phyloP scores from a whole-genome alignment of 30 jellyfish, hydroid and myxozoan genomes.

The Rhopilema esculentum region DNA sequence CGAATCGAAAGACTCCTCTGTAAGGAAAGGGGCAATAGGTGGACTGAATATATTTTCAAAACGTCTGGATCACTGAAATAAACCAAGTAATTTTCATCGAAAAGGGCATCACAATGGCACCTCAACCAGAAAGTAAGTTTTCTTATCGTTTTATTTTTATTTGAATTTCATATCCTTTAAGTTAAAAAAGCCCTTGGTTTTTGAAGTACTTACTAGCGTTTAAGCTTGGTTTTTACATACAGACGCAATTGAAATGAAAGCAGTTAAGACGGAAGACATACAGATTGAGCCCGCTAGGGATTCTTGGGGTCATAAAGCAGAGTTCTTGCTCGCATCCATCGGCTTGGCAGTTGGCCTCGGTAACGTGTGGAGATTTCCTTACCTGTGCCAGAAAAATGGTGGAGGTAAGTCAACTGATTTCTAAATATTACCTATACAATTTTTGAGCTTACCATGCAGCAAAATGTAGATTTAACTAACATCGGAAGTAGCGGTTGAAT shows the following conservation, averaged over 20 bases:
- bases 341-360: constrained; percentile 96
- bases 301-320: constrained; percentile 91
- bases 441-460: background rate
- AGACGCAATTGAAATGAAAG: constrained; percentile 22
- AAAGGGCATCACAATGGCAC: background rate
- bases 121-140: background rate
- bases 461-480: too few relatives aligned
- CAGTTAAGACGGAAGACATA: constrained; percentile 57
- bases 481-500: too few relatives aligned
- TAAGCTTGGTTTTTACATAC: background rate
- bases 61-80: too few relatives aligned
- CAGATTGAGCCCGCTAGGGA: constrained; percentile 53
- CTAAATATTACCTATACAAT: background rate
- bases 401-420: constrained; percentile 71
- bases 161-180: background rate
- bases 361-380: constrained; percentile 92
- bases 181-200: background rate
- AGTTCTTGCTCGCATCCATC: constrained; percentile 85
- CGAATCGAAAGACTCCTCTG: too few relatives aligned
- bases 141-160: background rate
- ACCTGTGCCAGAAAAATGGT: constrained; percentile 88
- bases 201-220: background rate
- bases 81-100: too few relatives aligned
- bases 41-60: too few relatives aligned
- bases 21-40: too few relatives aligned